These are phyloP conservation scores for Torymus texanus DNA, from an alignment of 2,888 invertebrate genomes.

Conservation along the genomic window DNA sequence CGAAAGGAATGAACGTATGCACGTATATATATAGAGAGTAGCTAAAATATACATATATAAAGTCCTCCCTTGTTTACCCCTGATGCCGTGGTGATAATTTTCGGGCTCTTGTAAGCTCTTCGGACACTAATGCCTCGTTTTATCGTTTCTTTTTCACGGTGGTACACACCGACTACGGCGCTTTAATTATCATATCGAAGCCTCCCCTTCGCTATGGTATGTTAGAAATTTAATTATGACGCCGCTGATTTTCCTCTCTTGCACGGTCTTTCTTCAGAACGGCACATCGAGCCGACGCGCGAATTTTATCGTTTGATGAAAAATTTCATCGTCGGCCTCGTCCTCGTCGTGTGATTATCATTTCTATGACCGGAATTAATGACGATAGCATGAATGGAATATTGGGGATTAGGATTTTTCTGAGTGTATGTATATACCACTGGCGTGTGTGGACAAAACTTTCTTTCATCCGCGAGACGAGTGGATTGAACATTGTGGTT, in stretches of 20 bases:
- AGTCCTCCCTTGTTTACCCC: constrained; percentile 2
- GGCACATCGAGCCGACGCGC: too few species aligned
- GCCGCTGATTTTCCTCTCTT: constrained; percentile 11
- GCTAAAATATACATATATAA: constrained; percentile 3
- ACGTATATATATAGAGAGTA: neutral
- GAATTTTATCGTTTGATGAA: neutral
- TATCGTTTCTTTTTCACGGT: neutral
- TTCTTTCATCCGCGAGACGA: neutral
- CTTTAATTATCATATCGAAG: constrained; percentile 44
- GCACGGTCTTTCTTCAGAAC: neutral
- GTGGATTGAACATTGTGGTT: constrained; percentile 21
- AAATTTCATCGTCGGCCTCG: constrained; percentile 4
- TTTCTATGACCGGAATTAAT: constrained; percentile 11
- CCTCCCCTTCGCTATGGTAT: neutral
- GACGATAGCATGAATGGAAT: neutral
- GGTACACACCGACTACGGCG: neutral
- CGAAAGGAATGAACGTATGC: neutral
- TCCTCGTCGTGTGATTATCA: neutral
- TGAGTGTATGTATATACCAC: too few species aligned
- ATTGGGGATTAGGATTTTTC: neutral
- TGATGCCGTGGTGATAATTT: constrained; percentile 18
- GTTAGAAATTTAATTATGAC: constrained; percentile 46
- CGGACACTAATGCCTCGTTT: constrained; percentile 15
- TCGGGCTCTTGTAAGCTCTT: neutral
- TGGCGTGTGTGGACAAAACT: neutral